Conservation (phyloP, 2,113 vertebrate genomes). For the Chaenogobius annularis region DNA sequence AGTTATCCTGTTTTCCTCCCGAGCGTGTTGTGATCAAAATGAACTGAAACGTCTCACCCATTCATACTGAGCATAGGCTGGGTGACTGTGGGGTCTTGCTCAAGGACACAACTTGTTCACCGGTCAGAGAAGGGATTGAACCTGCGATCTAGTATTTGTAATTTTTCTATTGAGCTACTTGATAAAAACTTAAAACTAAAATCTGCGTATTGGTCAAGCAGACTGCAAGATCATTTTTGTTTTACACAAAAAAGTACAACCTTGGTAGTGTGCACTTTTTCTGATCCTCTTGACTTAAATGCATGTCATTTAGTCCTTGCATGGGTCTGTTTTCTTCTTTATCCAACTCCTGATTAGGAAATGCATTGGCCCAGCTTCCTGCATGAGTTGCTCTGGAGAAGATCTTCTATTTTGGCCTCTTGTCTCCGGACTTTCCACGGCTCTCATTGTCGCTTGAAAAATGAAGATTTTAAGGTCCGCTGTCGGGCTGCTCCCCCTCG, state of each 20-base stretch:
- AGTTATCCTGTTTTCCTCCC: too few species aligned
- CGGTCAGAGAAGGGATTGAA: not conserved
- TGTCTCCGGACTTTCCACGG: conserved; percentile 61
- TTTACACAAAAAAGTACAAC: not conserved
- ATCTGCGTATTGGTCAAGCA: too few species aligned
- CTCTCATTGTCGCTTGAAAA: conserved; percentile 61
- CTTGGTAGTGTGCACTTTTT: conserved; percentile 3
- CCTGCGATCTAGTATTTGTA: too few species aligned
- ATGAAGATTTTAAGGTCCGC: conserved; percentile 64
- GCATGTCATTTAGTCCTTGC: not conserved
- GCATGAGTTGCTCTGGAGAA: conserved; percentile 38
- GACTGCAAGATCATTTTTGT: not conserved
- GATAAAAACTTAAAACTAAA: too few species aligned
- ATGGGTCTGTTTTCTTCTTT: conserved; percentile 30
- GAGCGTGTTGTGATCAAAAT: too few species aligned
- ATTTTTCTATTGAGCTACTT: too few species aligned
- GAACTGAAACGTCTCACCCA: too few species aligned
- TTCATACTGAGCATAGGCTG: too few species aligned
- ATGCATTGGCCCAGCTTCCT: conserved; percentile 30
- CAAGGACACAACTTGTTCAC: not conserved
- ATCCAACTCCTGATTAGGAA: conserved; percentile 48
- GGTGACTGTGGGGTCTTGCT: too few species aligned
- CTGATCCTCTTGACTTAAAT: not conserved
- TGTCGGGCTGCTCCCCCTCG: conserved; percentile 60
- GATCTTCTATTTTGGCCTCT: conserved; percentile 34